A percentile compares a stretch with the other conserved stretches of the same genome.
Conservation (phyloP, 2,797 vertebrate species). For the Spinus olivaceus region DNA sequence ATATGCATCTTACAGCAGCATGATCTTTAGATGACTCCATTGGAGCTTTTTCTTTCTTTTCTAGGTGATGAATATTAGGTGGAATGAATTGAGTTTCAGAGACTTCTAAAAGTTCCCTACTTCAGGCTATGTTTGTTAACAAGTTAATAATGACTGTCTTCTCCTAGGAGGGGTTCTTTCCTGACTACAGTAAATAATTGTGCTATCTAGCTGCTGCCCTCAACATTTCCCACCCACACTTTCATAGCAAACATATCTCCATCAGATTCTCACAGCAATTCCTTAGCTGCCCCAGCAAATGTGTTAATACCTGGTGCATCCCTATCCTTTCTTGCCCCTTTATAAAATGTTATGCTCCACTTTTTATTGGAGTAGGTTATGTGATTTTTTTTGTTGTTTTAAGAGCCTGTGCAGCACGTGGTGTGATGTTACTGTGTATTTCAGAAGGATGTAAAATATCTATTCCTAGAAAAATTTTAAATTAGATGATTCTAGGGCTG, state of each 20-base stretch:
- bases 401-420: background rate
- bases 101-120: background rate
- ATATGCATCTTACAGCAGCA: background rate
- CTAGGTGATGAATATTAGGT: background rate
- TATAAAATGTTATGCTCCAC: background rate
- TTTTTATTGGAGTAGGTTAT: background rate
- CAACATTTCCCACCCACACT: background rate
- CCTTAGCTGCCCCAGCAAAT: background rate
- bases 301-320: background rate
- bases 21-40: background rate
- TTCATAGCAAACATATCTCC: background rate
- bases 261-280: background rate
- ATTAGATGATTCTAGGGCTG: background rate
- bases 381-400: background rate
- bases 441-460: background rate
- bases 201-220: background rate
- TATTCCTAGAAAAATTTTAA: background rate
- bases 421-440: background rate
- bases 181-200: background rate
- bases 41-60: background rate
- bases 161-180: background rate
- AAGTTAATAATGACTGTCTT: background rate
- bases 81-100: background rate
- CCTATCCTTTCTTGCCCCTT: background rate
- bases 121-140: background rate